Evolutionary conservation across 2,113 vertebrate species (phyloP), one percentile per base, ranked within the genome.

Genomic region (Zapus hudsonius): DNA sequence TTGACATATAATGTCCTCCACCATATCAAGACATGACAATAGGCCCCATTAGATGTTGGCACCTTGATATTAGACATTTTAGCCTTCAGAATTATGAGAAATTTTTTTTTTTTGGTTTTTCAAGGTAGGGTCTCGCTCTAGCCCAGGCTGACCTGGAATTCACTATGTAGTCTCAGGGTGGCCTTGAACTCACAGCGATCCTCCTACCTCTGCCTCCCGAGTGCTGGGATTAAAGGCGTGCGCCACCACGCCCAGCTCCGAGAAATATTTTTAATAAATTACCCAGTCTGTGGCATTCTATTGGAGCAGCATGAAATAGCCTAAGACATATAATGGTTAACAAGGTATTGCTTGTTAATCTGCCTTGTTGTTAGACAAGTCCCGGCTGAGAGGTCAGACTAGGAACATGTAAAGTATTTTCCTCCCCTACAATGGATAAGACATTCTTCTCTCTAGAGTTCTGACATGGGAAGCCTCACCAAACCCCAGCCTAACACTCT

Each of bases 401-500:
- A 31, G 6, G 55, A 79, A 57, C 64, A 27, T 44, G 44, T 42
- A 92, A 84, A 72, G 20, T 20, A 72, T 33, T n/a, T 31, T 72
- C 59, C 44, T 47, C 59, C 40, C 10, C 29, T 85, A 17, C 47
- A 79, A 27, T 44, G 8, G 79, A n/a, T 27, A 38, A 69, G 25
- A 61, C 55, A 73, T 19, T 44, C n/a, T 73, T 52, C 72, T 96
- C 61, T 87, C 78, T 63, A 44, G n/a, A 90, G n/a, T n/a, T 81
- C 87, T 87, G 19, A 52, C 52, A n/a, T 44, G 44, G 52, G 42
- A 6, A 76, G 52, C 22, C 44, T 87, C 19, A 16, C 44, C 44
- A 89, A 40, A 1, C 33, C 44, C 27, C 22, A 55, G 80, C 64
- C 59, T 47, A 69, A 3, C 36, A 23, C 74, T 75, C 63, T 40